A percentile compares a stretch with the other conserved stretches of the same genome.
phyloP scores from a whole-genome alignment of 2,888 invertebrate genomes.

The Lasioglossum villosulum region DNA sequence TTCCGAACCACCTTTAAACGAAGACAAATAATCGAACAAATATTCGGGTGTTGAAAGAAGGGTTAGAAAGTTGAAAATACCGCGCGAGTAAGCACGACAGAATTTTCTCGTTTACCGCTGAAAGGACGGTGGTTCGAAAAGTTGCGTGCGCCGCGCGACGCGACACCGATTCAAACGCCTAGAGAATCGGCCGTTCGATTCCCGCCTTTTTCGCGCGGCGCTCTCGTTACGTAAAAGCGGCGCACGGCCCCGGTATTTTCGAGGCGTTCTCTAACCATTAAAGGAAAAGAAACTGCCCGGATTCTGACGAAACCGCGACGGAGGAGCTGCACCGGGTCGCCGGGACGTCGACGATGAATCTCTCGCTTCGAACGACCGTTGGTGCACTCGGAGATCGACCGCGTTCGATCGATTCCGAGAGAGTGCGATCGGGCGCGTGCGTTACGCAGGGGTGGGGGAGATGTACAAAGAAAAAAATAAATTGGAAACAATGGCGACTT shows the following conservation, averaged over 20 bases:
- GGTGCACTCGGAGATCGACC: not conserved
- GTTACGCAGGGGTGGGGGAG: not conserved
- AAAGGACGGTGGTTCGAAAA: not conserved
- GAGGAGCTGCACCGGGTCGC: not conserved
- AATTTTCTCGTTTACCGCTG: not conserved
- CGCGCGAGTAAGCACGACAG: not conserved
- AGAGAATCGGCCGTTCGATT: conserved; percentile 51
- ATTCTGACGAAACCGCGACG: conserved; percentile 49
- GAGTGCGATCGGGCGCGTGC: not conserved
- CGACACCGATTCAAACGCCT: conserved; percentile 38
- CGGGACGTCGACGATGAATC: not conserved
- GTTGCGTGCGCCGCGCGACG: conserved; percentile 11
- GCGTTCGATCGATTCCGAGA: not conserved
- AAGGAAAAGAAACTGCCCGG: conserved; percentile 67
- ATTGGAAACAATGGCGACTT: conserved; percentile 81
- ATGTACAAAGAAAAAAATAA: conserved; percentile 12
- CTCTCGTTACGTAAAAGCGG: conserved; percentile 66
- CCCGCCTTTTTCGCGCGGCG: conserved; percentile 64
- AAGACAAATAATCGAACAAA: no score
- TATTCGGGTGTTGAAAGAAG: no score
- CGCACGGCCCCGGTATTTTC: conserved; percentile 56
- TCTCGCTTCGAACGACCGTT: not conserved
- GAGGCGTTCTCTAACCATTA: conserved; percentile 68
- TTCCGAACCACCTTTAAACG: no score
- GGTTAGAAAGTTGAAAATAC: not conserved